Base-by-base conservation (phyloP, 2,113 vertebrate species). In the Hemibagrus wyckioides region DNA sequence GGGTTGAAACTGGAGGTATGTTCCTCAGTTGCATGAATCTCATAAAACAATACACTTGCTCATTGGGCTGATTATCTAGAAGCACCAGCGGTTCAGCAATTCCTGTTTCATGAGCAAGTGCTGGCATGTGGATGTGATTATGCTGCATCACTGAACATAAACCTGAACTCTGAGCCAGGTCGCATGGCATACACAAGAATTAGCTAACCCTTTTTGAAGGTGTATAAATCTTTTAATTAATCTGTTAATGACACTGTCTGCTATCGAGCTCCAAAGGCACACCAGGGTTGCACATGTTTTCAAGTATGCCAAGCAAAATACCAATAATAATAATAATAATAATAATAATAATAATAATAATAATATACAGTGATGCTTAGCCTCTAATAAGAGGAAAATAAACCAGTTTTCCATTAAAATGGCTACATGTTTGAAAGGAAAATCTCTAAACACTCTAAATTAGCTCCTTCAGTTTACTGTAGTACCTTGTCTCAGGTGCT, bases 401-500 rank as follows among this genome's bases (percentile, higher is more conserved):
- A 3, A 28, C 3, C 23, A 48, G 23, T 28, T 4, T 76, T 76
- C 41, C 0, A 48, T 28, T 25, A 10, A 48, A 48, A 48, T 28
- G 1, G 21, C 33, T 71, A 3, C 33, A 39, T 39, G 36, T 73
- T 8, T 41, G 69, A 73, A 73, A 73, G 21, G 9, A 7, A 25
- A 76, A 48, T 28, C 19, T 41, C 19, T 14, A 50, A 77, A 61
- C 44, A 6, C 6, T 5, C 9, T 39, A 39, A 23, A 28, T 79
- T 2, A n/a, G 25, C 21, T 84, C 39, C n/a, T 69, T 69, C 39
- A 6, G 33, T 81, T 81, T 36, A n/a, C 59, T 48, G 44, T 48
- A 9, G 69, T 95, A 99, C 98, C 98, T 99, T 91, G 98, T 89
- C 88, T 97, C 96, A 0, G 95, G 94, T 65, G 90, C 86, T 1